Base-by-base conservation (phyloP, 2,113 vertebrate species). In the Hemichromis elongatus region DNA sequence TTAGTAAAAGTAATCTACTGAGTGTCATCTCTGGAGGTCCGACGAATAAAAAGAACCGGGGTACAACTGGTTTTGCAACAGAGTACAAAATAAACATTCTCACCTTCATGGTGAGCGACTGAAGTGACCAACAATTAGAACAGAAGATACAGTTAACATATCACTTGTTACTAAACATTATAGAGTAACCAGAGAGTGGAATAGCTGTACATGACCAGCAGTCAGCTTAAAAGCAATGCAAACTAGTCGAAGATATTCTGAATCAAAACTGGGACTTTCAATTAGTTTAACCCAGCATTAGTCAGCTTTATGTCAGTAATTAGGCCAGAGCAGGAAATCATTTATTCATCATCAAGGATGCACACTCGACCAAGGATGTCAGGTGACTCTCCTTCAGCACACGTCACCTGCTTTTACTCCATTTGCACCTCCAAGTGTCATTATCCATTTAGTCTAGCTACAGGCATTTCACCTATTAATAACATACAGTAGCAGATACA, bases 271-370 rank as follows among this genome's bases (percentile, higher is more conserved):
- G n/a, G 16, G 35, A 75, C 45, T 80, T 79, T 66, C 21, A 42
- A 61, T 81, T 86, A 40, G 61, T 16, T 77, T n/a, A 85, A 80
- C 12, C 12, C 19, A 77, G 45, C 16, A 84, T 85, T 73, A 86
- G 78, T 63, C 13, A 5, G 77, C 33, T 86, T 86, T 70, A 66
- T 87, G 80, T 26, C 30, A 77, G 50, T 73, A 85, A 87, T 88
- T 18, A 91, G 3, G 50, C 59, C 24, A 9, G 3, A 79, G 50
- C 13, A 18, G 52, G 61, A 59, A 53, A 45, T 81, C 42, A 56
- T 84, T 86, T 21, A 66, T 63, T 89, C 84, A 85, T 40, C 6
- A 5, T 82, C 56, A 84, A 63, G 63, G 79, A 80, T 52, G 3
- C 35, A 50, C 70, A 57, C 45, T 53, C 6, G 2, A 75, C 30